Conservation (phyloP, 2,888 invertebrate species). For the Aelia acuminata region DNA sequence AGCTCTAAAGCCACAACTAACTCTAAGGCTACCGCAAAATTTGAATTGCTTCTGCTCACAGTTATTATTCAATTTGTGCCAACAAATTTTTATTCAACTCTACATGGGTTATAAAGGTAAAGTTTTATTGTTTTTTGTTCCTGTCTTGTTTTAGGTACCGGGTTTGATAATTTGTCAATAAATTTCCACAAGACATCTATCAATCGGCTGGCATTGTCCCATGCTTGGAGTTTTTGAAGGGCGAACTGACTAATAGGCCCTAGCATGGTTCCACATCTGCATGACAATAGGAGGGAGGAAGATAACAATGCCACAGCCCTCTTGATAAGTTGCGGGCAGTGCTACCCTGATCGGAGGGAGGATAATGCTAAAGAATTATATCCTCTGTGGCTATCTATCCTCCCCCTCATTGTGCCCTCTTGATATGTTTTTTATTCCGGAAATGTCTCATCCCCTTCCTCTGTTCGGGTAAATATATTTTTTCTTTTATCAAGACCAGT, state of each 20-base stretch:
- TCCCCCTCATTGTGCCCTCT: not conserved
- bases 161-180: not conserved
- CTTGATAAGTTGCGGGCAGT: slow-evolving; percentile 11
- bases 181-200: not conserved
- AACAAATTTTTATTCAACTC: no score
- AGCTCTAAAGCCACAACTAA: no score
- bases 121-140: no score
- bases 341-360: not conserved
- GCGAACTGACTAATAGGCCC: not conserved
- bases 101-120: no score
- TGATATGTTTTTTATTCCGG: slow-evolving; percentile 15
- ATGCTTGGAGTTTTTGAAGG: not conserved
- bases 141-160: no score
- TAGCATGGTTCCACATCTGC: slow-evolving; percentile 7
- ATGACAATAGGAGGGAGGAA: not conserved
- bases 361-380: slow-evolving; percentile 39
- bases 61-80: no score
- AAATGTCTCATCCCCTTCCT: not conserved
- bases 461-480: not conserved
- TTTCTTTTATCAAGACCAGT: not conserved
- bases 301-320: not conserved
- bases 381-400: not conserved
- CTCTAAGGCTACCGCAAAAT: no score
- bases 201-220: not conserved
- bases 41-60: no score